phyloP scores from a whole-genome alignment of 2,113 vertebrate genomes.

The Scatophagus argus region DNA sequence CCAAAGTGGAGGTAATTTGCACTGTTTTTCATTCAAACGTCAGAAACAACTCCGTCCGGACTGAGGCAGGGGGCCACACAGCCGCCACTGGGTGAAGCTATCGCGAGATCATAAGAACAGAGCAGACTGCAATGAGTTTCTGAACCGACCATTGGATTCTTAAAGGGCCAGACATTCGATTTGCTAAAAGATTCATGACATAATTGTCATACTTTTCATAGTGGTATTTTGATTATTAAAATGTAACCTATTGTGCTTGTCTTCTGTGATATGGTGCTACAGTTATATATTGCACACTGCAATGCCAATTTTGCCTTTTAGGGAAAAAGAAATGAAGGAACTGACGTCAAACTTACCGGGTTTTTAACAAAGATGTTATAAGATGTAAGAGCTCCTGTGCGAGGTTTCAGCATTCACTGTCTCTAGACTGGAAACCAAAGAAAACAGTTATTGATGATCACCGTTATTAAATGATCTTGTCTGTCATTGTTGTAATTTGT shows the following conservation, averaged over 20 bases:
- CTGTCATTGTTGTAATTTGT: background rate
- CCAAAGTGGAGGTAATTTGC: slow-evolving; percentile 74
- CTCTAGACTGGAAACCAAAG: no score
- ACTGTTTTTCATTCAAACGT: slow-evolving; percentile 87
- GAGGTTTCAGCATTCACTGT: background rate
- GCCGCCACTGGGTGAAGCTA: slow-evolving; percentile 80
- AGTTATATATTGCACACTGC: background rate
- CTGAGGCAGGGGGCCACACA: slow-evolving; percentile 82
- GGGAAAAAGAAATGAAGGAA: slow-evolving; percentile 33
- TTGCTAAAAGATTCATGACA: background rate
- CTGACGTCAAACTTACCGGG: slow-evolving; percentile 17
- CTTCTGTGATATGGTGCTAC: fast-evolving
- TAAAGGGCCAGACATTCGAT: slow-evolving; percentile 67
- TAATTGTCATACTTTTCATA: background rate
- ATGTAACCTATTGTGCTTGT: background rate
- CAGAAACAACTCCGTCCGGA: slow-evolving; percentile 81
- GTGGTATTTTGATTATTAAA: background rate
- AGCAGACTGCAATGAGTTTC: slow-evolving; percentile 62
- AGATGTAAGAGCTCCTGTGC: background rate
- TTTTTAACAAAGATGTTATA: slow-evolving; percentile 51
- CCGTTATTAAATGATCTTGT: background rate
- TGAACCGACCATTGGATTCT: slow-evolving; percentile 38
- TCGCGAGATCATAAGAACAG: slow-evolving; percentile 72
- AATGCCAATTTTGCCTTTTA: background rate
- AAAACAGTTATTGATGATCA: background rate